Evolutionary conservation across 2,888 invertebrate genomes (phyloP).

Genomic region (Drosophila emarginata): DNA sequence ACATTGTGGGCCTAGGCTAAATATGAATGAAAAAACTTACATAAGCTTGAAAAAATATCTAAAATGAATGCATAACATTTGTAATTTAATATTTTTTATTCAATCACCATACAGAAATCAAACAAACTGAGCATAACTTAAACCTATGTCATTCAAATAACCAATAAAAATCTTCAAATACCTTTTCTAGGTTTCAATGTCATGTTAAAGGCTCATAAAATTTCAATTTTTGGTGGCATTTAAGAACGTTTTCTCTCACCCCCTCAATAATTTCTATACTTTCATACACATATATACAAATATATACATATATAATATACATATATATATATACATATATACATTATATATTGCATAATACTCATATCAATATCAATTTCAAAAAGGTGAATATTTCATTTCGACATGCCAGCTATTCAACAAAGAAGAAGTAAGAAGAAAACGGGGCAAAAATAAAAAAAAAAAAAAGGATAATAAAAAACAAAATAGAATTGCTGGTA

Average conservation of each 20-base stretch:
- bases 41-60: no score
- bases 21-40: no score
- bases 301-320: not conserved
- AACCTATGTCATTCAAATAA: not conserved
- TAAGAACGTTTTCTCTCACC: no score
- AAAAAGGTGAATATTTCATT: constrained; percentile 14
- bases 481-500: not conserved
- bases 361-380: constrained; percentile 42
- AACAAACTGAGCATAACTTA: not conserved
- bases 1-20: no score
- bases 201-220: constrained; percentile 52
- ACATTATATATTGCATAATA: constrained; percentile 39
- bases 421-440: not conserved
- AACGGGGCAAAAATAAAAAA: not conserved
- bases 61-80: no score
- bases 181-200: constrained; percentile 30
- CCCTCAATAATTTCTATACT: no score
- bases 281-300: not conserved
- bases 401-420: constrained; percentile 3
- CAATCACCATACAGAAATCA: no score
- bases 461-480: no score
- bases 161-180: constrained; percentile 38
- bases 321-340: not conserved
- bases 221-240: constrained; percentile 13
- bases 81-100: no score